These are phyloP conservation scores for Schlechtendalia chinensis DNA, from an alignment of 1,140 invertebrate species.

Conservation along the genomic window DNA sequence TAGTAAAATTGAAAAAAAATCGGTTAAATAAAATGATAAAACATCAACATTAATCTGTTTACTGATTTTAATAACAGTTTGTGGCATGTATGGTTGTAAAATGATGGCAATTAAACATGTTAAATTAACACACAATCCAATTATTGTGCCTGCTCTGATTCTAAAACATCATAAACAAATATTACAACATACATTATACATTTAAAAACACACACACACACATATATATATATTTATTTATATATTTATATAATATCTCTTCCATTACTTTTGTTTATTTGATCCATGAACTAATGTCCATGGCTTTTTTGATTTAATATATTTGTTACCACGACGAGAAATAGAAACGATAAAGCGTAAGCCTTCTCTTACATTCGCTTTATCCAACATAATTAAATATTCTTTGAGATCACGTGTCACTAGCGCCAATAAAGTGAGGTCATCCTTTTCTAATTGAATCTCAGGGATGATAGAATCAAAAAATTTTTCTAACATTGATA, in stretches of 20 bases:
- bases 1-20: constrained; percentile 65
- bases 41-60: constrained; percentile 68
- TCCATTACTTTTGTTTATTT: constrained; percentile 70
- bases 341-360: constrained; percentile 82
- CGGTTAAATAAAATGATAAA: constrained; percentile 57
- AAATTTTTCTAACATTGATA: constrained; percentile 85
- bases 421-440: constrained; percentile 74
- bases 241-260: neutral
- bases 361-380: constrained; percentile 80
- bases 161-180: constrained; percentile 58
- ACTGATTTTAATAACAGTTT: constrained; percentile 67
- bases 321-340: constrained; percentile 91
- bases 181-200: too few species aligned
- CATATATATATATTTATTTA: too few species aligned
- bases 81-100: constrained; percentile 90
- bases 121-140: constrained; percentile 84
- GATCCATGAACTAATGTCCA: constrained; percentile 90
- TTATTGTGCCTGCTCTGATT: constrained; percentile 75
- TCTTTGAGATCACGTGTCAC: constrained; percentile 78
- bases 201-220: too few species aligned
- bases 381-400: constrained; percentile 80
- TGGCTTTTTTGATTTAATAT: constrained; percentile 90
- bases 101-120: constrained; percentile 78
- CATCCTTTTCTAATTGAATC: constrained; percentile 68
- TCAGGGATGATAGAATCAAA: constrained; percentile 77